phyloP scores from a whole-genome alignment of 2,888 invertebrate genomes.

The Leistus spinibarbis region DNA sequence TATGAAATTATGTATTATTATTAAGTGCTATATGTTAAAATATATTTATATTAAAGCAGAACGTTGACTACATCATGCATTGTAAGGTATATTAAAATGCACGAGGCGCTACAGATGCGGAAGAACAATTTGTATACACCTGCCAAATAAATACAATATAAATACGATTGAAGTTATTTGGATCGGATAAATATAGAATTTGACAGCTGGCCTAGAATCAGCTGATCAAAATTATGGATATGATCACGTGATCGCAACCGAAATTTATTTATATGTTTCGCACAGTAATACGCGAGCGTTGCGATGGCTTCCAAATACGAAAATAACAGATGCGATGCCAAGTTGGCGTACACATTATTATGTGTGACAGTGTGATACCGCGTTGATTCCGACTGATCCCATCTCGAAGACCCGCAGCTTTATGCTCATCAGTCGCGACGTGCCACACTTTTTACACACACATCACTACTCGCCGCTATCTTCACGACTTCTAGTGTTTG shows the following conservation, averaged over 20 bases:
- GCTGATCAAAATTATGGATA: neutral
- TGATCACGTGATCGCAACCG: neutral
- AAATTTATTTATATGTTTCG: neutral
- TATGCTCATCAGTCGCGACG: constrained; percentile 22
- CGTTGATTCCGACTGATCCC: constrained; percentile 29
- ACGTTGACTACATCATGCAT: no score
- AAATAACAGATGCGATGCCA: neutral
- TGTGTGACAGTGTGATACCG: constrained; percentile 32
- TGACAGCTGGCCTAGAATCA: neutral
- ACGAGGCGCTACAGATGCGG: no score
- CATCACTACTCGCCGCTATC: no score
- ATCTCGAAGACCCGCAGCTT: constrained; percentile 26
- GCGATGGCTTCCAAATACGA: neutral
- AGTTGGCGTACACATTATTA: constrained; percentile 27
- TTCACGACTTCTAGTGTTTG: no score
- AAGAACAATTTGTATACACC: neutral
- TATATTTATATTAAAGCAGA: no score
- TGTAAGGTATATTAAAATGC: no score
- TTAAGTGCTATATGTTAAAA: no score
- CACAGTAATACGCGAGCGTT: neutral
- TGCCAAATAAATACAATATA: neutral
- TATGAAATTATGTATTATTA: no score
- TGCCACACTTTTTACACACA: constrained; percentile 7
- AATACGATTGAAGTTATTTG: neutral
- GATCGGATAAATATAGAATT: neutral